phyloP scores from a whole-genome alignment of 2,797 vertebrate species.

The Chiroxiphia lanceolata region DNA sequence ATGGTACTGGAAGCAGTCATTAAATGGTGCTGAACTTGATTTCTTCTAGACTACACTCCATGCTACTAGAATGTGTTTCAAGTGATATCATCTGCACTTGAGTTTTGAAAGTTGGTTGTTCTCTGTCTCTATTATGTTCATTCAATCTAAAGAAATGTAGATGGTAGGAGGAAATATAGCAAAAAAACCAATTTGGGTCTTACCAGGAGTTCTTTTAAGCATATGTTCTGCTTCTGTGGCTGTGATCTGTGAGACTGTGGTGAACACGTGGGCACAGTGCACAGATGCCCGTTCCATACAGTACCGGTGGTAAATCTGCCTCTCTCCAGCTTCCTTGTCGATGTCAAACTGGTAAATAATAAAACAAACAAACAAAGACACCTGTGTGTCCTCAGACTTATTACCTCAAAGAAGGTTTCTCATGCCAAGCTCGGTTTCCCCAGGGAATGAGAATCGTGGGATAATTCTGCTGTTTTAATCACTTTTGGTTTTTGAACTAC shows the following conservation, averaged over 20 bases:
- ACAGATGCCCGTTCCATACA: slow-evolving; percentile 92
- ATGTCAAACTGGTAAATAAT: slow-evolving; percentile 84
- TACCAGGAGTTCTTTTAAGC: slow-evolving; percentile 91
- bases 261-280: slow-evolving; percentile 93
- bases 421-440: not conserved
- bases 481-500: not conserved
- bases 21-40: not conserved
- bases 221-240: slow-evolving; percentile 93
- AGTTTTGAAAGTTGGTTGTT: not conserved
- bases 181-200: not conserved
- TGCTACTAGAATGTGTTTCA: not conserved
- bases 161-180: not conserved
- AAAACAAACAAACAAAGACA: not conserved
- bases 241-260: slow-evolving; percentile 95
- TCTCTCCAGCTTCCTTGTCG: slow-evolving; percentile 92
- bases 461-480: not conserved
- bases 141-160: not conserved
- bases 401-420: not conserved
- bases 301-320: slow-evolving; percentile 96
- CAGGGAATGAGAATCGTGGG: not conserved
- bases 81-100: not conserved
- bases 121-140: not conserved
- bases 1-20: not conserved
- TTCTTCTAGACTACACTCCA: not conserved
- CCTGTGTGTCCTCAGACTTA: not conserved